These are phyloP conservation scores for Petrophora chlorosata DNA, from an alignment of 2,888 invertebrate species.

Conservation along the genomic window DNA sequence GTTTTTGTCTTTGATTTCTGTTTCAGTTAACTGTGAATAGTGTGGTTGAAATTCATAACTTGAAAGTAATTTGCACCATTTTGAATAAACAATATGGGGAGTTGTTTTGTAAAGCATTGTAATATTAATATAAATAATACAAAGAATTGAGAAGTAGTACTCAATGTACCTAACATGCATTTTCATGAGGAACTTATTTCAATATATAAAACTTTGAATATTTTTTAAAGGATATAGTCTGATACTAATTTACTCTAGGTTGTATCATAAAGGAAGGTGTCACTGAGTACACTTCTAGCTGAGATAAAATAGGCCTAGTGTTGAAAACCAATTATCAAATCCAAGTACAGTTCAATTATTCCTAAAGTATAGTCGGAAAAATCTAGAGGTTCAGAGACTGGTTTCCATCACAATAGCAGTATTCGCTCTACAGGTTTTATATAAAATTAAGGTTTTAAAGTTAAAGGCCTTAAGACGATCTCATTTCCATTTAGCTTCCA, in stretches of 20 bases:
- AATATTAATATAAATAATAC: not conserved
- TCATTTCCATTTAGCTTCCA: not conserved
- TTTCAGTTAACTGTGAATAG: constrained; percentile 10
- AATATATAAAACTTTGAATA: not conserved
- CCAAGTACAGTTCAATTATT: no score
- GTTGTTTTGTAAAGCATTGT: constrained; percentile 19
- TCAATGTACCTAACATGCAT: not conserved
- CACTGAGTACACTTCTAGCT: constrained; percentile 4
- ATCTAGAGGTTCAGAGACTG: no score
- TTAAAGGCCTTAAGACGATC: constrained; percentile 7
- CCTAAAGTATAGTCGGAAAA: no score
- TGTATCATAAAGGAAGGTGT: no score
- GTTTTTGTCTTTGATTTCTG: constrained; percentile 1
- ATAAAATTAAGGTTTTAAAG: not conserved
- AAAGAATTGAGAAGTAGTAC: not conserved
- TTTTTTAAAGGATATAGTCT: no score
- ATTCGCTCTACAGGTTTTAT: not conserved
- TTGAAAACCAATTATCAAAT: constrained; percentile 2
- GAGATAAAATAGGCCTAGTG: not conserved
- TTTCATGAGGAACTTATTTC: not conserved
- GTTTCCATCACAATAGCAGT: constrained; percentile 1
- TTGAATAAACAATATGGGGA: constrained; percentile 16
- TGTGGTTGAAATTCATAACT: no score
- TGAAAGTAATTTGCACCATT: no score
- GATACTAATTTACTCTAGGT: no score